Percentiles rank a stretch among this genome's conserved stretches.
Conservation (phyloP, 2,797 vertebrate species). For the Lemur catta region DNA sequence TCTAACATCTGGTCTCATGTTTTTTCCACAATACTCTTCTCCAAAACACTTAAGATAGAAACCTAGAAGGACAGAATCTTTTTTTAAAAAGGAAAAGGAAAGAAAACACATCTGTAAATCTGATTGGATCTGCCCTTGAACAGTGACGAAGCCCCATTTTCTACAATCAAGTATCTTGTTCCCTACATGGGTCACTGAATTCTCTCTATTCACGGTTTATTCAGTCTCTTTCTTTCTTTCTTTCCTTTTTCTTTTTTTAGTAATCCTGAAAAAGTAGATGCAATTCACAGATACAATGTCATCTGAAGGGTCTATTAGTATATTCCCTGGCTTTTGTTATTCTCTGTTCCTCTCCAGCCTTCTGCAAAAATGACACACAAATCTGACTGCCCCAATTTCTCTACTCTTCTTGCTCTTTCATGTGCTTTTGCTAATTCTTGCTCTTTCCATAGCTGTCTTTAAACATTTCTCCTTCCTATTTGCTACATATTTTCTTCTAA, state of each 20-base stretch:
- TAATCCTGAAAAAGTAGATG: neutral
- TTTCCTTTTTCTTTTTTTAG: neutral
- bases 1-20: neutral
- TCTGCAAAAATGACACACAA: neutral
- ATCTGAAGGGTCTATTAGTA: neutral
- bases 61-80: neutral
- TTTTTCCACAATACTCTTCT: neutral
- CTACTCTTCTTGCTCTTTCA: neutral
- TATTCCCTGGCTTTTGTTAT: neutral
- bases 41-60: neutral
- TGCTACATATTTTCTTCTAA: neutral
- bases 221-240: neutral
- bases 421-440: neutral
- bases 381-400: neutral
- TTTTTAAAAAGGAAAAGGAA: neutral
- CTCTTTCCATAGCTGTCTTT: neutral
- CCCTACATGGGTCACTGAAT: neutral
- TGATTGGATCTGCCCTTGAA: conserved; percentile 38
- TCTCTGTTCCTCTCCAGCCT: neutral
- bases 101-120: neutral
- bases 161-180: conserved; percentile 35
- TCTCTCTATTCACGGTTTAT: neutral
- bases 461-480: conserved; percentile 15
- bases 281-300: neutral
- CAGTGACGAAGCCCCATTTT: conserved; percentile 58